Evolutionary conservation across 2,797 vertebrate genomes (phyloP).

Genomic region (Anguilla marmorata): DNA sequence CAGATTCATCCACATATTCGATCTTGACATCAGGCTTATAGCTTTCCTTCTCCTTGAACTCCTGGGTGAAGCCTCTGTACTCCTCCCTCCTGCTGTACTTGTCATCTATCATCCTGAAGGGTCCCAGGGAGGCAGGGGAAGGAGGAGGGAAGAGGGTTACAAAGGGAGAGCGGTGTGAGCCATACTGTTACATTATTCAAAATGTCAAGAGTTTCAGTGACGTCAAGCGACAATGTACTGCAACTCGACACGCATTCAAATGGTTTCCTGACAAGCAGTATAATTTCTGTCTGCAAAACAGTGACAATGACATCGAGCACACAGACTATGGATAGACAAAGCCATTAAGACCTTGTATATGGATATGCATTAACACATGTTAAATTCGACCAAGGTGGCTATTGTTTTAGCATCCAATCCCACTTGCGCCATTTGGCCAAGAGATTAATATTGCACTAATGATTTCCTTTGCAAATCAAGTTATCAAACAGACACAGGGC

Average conservation of each 20-base stretch:
- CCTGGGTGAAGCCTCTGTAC: constrained; percentile 91
- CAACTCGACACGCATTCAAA: neutral
- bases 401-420: neutral
- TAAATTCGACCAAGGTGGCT: too few relatives aligned
- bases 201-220: neutral
- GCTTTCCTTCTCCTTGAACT: constrained; percentile 90
- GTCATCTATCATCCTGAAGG: constrained; percentile 84
- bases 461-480: neutral
- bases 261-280: neutral
- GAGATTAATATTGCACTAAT: neutral
- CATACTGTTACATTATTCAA: neutral
- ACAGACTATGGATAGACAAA: rapidly evolving
- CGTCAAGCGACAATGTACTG: neutral
- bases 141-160: neutral
- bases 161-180: neutral
- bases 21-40: constrained; percentile 90
- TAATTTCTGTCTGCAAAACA: neutral
- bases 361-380: neutral
- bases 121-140: neutral
- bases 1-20: constrained; percentile 91
- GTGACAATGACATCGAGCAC: neutral
- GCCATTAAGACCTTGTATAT: neutral
- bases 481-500: neutral
- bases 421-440: neutral
- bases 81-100: constrained; percentile 91